Percentiles rank a stretch among this genome's conserved stretches.
phyloP scores from a whole-genome alignment of 2,888 invertebrate genomes.

The Odontothrips loti region DNA sequence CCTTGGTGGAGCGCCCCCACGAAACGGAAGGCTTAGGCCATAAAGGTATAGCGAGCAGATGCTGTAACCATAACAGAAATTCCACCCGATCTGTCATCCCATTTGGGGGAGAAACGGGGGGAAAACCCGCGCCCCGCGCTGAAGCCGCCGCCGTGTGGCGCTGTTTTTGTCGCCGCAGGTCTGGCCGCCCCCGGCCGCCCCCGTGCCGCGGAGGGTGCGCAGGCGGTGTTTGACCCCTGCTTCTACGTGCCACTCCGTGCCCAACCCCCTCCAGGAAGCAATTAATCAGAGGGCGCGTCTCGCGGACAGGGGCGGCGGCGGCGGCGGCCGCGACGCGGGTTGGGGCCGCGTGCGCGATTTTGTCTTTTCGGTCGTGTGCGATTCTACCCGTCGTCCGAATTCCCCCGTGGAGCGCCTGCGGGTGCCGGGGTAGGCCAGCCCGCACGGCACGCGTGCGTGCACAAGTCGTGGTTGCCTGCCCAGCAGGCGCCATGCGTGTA shows the following conservation, averaged over 20 bases:
- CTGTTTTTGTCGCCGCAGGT: background rate
- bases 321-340: too few relatives aligned
- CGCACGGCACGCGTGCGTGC: too few relatives aligned
- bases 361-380: too few relatives aligned
- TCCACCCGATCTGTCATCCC: conserved; percentile 14
- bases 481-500: too few relatives aligned
- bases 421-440: too few relatives aligned
- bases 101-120: conserved; percentile 9
- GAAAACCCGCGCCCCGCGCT: background rate
- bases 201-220: background rate
- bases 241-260: background rate
- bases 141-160: background rate
- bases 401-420: too few relatives aligned
- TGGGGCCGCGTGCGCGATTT: too few relatives aligned
- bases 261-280: background rate
- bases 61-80: conserved; percentile 8
- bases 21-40: background rate
- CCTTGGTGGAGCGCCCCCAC: background rate
- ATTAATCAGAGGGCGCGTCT: background rate
- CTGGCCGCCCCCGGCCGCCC: background rate
- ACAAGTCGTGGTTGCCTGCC: too few relatives aligned
- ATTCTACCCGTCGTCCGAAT: too few relatives aligned
- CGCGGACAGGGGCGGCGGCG: too few relatives aligned
- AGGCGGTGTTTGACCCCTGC: too few relatives aligned
- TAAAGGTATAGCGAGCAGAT: background rate